These are phyloP conservation scores for Amphipoea lucens DNA, from an alignment of 2,888 invertebrate genomes.

Conservation along the genomic window DNA sequence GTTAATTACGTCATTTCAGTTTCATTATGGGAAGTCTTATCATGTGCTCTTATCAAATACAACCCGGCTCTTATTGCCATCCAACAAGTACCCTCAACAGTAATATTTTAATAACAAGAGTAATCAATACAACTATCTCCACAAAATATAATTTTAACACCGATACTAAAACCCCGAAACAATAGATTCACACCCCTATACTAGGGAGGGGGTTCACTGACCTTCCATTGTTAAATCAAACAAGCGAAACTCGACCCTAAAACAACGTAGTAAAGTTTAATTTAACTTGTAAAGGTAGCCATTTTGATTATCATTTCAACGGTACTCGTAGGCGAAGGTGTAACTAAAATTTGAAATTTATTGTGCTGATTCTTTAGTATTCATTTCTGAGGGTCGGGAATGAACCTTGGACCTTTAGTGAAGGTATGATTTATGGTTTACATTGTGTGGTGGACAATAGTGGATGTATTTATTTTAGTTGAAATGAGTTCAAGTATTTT, in stretches of 20 bases:
- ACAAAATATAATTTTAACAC: conserved; percentile 72
- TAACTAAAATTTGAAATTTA: conserved; percentile 74
- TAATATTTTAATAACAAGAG: conserved; percentile 29
- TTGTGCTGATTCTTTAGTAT: conserved; percentile 61
- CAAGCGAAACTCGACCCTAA: conserved; percentile 55
- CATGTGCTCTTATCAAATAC: conserved; percentile 4
- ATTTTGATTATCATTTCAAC: conserved; percentile 74
- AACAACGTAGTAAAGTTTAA: conserved; percentile 16
- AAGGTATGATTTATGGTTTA: conserved; percentile 52
- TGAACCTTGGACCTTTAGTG: conserved; percentile 46
- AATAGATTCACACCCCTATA: conserved; percentile 78
- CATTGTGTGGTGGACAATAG: conserved; percentile 45
- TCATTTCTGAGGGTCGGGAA: conserved; percentile 58
- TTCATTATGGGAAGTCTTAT: background rate
- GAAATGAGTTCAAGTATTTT: conserved; percentile 26
- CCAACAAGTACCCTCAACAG: background rate
- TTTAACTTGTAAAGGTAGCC: conserved; percentile 22
- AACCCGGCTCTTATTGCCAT: background rate
- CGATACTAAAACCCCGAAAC: conserved; percentile 76
- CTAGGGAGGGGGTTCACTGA: conserved; percentile 77
- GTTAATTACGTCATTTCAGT: background rate
- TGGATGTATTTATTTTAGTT: conserved; percentile 28
- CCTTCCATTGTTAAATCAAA: conserved; percentile 53
- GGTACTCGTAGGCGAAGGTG: conserved; percentile 67
- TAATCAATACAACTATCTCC: conserved; percentile 60